A percentile compares a stretch with the other conserved stretches of the same genome.
phyloP scores from a whole-genome alignment of 2,113 vertebrate species.

The Circaetus cinerascens region DNA sequence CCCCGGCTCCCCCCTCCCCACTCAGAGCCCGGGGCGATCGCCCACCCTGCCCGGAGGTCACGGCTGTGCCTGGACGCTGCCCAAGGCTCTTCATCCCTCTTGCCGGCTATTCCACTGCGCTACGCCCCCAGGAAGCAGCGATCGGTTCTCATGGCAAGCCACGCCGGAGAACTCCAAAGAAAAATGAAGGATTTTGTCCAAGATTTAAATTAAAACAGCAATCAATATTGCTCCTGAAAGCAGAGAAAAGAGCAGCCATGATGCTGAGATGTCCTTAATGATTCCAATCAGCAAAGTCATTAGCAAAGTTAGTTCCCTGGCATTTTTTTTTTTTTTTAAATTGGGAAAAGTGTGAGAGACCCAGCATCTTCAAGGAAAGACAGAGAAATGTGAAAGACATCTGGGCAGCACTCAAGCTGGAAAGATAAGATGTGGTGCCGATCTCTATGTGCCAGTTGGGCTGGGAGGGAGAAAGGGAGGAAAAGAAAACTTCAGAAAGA shows the following conservation, averaged over 20 bases:
- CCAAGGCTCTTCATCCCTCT: not conserved
- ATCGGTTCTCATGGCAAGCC: not conserved
- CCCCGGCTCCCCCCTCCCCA: not conserved
- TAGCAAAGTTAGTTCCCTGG: not conserved
- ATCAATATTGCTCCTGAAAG: conserved; percentile 1
- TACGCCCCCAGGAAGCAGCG: not conserved
- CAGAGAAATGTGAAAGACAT: not conserved
- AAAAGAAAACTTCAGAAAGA: not conserved
- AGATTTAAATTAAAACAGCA: conserved; percentile 17
- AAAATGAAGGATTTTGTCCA: not conserved
- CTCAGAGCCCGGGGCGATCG: fast-evolving
- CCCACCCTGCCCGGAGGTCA: not conserved
- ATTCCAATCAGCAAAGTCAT: conserved; percentile 28
- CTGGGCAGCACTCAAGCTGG: not conserved
- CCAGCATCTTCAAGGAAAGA: not conserved
- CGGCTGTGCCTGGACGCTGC: not conserved
- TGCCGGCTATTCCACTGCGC: not conserved
- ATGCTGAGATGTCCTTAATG: not conserved
- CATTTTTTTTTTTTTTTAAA: not conserved
- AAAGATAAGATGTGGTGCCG: not conserved
- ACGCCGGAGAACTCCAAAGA: not conserved
- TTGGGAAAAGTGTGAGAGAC: not conserved
- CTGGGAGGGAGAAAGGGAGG: not conserved
- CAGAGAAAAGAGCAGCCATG: not conserved
- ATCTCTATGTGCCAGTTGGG: not conserved